These are phyloP conservation scores for Ichneumoninae sp. DNA, from an alignment of 2,888 invertebrate species.

Conservation along the genomic window DNA sequence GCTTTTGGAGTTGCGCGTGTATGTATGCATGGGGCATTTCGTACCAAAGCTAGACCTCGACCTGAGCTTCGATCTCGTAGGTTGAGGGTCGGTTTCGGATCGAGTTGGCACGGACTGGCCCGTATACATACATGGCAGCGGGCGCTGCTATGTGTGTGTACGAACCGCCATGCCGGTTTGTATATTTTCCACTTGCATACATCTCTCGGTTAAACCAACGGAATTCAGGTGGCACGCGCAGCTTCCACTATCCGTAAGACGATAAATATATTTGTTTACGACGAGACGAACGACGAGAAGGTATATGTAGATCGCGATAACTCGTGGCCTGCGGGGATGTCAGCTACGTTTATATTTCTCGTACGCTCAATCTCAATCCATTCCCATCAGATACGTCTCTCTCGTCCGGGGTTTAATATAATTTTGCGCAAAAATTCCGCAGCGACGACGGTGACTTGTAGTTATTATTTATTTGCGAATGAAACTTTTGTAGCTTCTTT, in stretches of 20 bases:
- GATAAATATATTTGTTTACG: conserved; percentile 49
- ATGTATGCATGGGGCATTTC: neutral
- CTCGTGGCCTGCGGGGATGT: neutral
- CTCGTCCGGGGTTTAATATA: neutral
- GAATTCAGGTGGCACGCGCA: conserved; percentile 29
- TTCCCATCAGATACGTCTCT: neutral
- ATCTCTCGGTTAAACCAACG: conserved; percentile 4
- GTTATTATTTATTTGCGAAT: neutral
- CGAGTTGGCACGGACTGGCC: neutral
- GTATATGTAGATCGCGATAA: conserved; percentile 26
- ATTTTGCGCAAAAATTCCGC: neutral
- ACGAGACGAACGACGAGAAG: conserved; percentile 19
- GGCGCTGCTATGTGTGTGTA: neutral
- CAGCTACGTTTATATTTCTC: conserved; percentile 19
- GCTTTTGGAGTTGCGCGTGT: conserved; percentile 44
- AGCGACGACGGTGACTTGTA: neutral
- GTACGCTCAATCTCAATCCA: neutral
- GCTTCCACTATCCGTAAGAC: neutral
- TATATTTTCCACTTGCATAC: conserved; percentile 3
- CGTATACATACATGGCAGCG: neutral
- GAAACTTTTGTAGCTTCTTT: neutral
- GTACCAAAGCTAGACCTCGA: neutral
- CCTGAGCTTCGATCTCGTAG: neutral
- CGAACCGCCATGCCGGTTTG: neutral
- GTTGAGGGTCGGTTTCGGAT: neutral